Conservation (phyloP, 2,888 invertebrate species). For the Stenoptilia bipunctidactyla region DNA sequence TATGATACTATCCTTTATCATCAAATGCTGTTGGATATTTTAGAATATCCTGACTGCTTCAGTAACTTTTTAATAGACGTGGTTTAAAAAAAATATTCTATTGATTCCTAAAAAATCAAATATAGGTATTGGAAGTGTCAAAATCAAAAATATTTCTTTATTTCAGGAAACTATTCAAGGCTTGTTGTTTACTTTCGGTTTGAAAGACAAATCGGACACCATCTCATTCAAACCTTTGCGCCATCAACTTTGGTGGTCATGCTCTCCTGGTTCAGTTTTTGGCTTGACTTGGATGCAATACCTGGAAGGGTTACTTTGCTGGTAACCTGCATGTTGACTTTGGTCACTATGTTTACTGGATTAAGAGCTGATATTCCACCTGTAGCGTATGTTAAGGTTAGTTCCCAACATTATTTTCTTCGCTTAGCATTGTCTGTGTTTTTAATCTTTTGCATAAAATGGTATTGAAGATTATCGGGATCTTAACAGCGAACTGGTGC, state of each 20-base stretch:
- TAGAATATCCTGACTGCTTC: no score
- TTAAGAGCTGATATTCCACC: conserved; percentile 86
- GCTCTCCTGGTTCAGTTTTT: conserved; percentile 90
- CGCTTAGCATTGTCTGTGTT: no score
- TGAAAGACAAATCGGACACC: conserved; percentile 87
- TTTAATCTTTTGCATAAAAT: no score
- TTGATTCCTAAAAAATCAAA: no score
- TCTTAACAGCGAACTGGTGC: no score
- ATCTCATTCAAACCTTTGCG: conserved; percentile 87
- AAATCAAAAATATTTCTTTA: not conserved
- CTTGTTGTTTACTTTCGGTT: conserved; percentile 84
- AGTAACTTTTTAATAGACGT: no score
- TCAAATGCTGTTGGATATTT: no score
- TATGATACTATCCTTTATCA: no score
- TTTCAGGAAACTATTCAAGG: conserved; percentile 81
- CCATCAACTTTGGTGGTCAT: conserved; percentile 87
- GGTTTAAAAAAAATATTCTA: no score
- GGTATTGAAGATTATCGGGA: no score
- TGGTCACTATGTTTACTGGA: conserved; percentile 90
- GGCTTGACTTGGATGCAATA: conserved; percentile 86
- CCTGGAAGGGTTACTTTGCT: conserved; percentile 85
- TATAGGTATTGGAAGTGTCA: no score
- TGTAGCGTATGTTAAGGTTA: conserved; percentile 89
- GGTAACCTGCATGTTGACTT: conserved; percentile 86
- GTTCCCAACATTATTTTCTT: conserved; percentile 1